Evolutionary conservation across 2,888 invertebrate genomes (phyloP), one percentile per base, ranked within the genome.

Genomic region (Cordilura impudica): DNA sequence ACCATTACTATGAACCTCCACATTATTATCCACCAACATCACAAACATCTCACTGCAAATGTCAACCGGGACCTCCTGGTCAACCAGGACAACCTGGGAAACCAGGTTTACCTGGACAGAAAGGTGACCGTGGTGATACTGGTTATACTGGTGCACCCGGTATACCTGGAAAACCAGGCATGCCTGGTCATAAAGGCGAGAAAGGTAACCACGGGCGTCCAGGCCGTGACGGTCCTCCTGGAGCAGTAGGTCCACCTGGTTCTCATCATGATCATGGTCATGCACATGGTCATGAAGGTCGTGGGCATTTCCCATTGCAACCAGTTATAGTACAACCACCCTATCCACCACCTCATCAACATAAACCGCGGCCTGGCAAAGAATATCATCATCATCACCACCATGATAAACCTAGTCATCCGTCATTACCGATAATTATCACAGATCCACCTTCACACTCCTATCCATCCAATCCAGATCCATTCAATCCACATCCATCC

Each of bases 31-130:
- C 63, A 2, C 39, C 26, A 31, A 21, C 70, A 0, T 14, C 23
- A 19, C 4, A 21, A n/a, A n/a, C n/a, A n/a, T n/a, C n/a, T n/a
- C 67, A 56, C 1, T 78, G 79, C 14, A 31, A 54, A n/a, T 80
- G 79, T 39, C 58, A 58, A 1, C 72, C 79, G 4, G 78, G 78
- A 8, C 74, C 61, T 4, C 71, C 78, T 0, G 71, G 71, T 5
- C n/a, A n/a, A n/a, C n/a, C n/a, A n/a, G n/a, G n/a, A n/a, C 45
- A 21, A 3, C 73, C 61, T 0, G 81, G 81, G 1, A 10, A 14
- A 3, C 69, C 53, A 3, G 78, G 78, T 0, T 2, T 2, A 8
- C 73, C 58, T 0, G 78, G 78, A 0, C 12, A 23, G 3, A 78
- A 73, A 6, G 78, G 78, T n/a, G 73, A 78, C 6, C 54, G 60